phyloP scores from a whole-genome alignment of 2,797 vertebrate species.

The Zenarchopterus dispar region DNA sequence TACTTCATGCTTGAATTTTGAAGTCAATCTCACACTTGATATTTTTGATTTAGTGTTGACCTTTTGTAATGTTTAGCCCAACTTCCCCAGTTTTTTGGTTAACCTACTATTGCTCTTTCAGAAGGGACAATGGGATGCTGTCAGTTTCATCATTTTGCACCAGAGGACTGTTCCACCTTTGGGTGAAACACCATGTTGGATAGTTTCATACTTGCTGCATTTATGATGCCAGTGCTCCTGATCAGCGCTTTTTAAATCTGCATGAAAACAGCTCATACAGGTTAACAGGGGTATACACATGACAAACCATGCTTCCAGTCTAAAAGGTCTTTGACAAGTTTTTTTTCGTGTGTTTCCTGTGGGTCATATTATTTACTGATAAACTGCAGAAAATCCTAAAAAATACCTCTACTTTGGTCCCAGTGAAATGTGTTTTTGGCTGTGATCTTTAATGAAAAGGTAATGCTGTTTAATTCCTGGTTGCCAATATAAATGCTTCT shows the following conservation, averaged over 20 bases:
- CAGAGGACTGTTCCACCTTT: conserved; percentile 55
- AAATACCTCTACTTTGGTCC: conserved; percentile 24
- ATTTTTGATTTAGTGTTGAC: conserved; percentile 59
- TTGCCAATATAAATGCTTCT: conserved; percentile 15
- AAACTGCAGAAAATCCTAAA: conserved; percentile 31
- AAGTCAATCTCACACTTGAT: too few species aligned
- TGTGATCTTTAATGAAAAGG: conserved; percentile 17
- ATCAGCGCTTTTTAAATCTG: conserved; percentile 46
- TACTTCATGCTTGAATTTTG: too few species aligned
- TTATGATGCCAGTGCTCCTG: conserved; percentile 48
- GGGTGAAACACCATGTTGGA: conserved; percentile 43
- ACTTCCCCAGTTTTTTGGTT: conserved; percentile 58
- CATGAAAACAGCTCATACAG: conserved; percentile 51
- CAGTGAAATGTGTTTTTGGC: conserved; percentile 18
- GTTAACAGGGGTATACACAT: too few species aligned
- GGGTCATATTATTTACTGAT: conserved; percentile 27
- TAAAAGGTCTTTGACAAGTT: too few species aligned
- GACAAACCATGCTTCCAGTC: too few species aligned
- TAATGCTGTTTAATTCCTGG: conserved; percentile 11
- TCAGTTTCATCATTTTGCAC: conserved; percentile 64
- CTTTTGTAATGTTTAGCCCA: conserved; percentile 62
- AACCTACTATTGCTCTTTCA: conserved; percentile 73
- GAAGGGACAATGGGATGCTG: conserved; percentile 53
- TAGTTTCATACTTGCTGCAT: conserved; percentile 59
- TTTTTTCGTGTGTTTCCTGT: too few species aligned